Evolutionary conservation across 1,140 invertebrate genomes (phyloP).

Genomic region (Proctacanthus coquilletti): DNA sequence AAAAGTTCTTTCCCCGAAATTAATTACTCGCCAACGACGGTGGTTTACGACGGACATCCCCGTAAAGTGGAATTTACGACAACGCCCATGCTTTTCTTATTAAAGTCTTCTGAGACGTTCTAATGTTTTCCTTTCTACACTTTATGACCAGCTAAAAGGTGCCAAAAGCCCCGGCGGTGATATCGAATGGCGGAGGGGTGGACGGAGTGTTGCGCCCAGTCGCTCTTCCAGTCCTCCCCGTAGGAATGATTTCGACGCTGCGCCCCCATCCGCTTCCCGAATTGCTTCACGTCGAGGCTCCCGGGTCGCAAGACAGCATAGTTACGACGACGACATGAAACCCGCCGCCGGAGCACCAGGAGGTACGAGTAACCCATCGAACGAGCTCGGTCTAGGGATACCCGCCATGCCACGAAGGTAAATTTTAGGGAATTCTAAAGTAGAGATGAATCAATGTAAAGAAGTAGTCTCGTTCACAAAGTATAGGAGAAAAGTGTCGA

Average conservation of each 20-base stretch:
- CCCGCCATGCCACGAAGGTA: slow-evolving; percentile 52
- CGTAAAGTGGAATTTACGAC: too few relatives aligned
- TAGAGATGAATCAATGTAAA: neutral
- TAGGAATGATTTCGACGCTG: slow-evolving; percentile 17
- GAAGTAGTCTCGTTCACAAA: neutral
- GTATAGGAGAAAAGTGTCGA: too few relatives aligned
- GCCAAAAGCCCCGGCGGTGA: slow-evolving; percentile 13
- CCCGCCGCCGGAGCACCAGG: slow-evolving; percentile 18
- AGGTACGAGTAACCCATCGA: slow-evolving; percentile 27
- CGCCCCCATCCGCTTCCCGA: slow-evolving; percentile 21
- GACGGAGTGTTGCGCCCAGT: slow-evolving; percentile 33
- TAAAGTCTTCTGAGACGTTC: too few relatives aligned
- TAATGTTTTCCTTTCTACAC: neutral
- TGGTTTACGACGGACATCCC: too few relatives aligned
- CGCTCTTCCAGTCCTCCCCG: slow-evolving; percentile 34
- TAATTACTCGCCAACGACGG: too few relatives aligned
- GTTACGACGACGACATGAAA: slow-evolving; percentile 60
- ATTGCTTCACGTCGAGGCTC: slow-evolving; percentile 45
- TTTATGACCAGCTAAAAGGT: slow-evolving; percentile 10
- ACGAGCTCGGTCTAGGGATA: slow-evolving; percentile 37
- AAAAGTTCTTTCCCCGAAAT: too few relatives aligned
- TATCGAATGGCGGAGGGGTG: slow-evolving; percentile 26
- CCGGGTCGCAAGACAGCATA: slow-evolving; percentile 51
- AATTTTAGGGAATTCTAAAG: too few relatives aligned
- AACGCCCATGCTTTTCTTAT: too few relatives aligned